Evolutionary conservation across 2,888 invertebrate genomes (phyloP).

Genomic region (Bugulina stolonifera): DNA sequence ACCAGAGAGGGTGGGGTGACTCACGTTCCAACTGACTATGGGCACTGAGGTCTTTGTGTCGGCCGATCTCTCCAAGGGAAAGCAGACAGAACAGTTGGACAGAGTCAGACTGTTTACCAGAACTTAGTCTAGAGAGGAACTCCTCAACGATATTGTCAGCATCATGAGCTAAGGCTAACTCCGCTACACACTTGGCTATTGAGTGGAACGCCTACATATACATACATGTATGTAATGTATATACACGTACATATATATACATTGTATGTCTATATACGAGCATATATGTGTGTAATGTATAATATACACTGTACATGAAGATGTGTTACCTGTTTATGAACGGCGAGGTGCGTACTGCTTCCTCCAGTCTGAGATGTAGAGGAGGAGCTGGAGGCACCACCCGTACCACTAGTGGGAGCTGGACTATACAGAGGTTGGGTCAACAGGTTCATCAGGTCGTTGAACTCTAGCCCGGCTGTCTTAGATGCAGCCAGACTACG

Average conservation of each 20-base stretch:
- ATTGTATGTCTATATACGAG: too few species aligned
- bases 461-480: neutral
- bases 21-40: conserved; percentile 8
- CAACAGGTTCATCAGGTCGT: conserved; percentile 4
- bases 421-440: neutral
- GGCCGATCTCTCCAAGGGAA: conserved; percentile 93
- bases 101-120: conserved; percentile 47
- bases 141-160: conserved; percentile 59
- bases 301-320: too few species aligned
- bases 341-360: conserved; percentile 36
- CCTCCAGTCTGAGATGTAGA: too few species aligned
- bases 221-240: too few species aligned
- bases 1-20: neutral
- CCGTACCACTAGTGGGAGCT: neutral
- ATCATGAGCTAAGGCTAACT: conserved; percentile 75
- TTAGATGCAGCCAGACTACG: conserved; percentile 74
- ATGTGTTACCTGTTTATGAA: conserved; percentile 52
- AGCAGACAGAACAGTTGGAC: conserved; percentile 87
- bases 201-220: conserved; percentile 77
- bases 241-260: too few species aligned
- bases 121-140: conserved; percentile 39
- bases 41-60: conserved; percentile 57
- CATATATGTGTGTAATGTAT: too few species aligned
- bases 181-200: conserved; percentile 91
- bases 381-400: too few species aligned